phyloP scores from a whole-genome alignment of 2,888 invertebrate genomes.

The Rhagophthalmus giganteus region DNA sequence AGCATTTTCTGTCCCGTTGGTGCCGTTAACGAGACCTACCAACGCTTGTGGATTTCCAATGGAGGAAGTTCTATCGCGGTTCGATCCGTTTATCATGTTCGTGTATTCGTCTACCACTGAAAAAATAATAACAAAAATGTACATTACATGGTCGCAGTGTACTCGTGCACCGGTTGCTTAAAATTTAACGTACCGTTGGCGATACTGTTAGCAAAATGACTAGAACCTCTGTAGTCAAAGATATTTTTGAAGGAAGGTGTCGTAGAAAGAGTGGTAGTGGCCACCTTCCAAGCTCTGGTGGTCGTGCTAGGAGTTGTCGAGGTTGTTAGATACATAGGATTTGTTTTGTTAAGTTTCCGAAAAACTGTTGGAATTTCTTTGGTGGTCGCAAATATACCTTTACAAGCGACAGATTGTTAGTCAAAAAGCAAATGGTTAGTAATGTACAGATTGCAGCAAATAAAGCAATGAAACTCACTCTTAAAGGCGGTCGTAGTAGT shows the following conservation, averaged over 20 bases:
- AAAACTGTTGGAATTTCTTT: conserved; percentile 53
- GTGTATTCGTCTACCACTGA: conserved; percentile 34
- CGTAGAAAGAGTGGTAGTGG: conserved; percentile 36
- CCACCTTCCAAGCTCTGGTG: conserved; percentile 46
- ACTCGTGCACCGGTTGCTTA: too few species aligned
- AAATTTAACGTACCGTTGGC: conserved; percentile 47
- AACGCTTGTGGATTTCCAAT: conserved; percentile 50
- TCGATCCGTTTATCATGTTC: conserved; percentile 41
- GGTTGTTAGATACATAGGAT: conserved; percentile 56
- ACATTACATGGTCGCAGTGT: too few species aligned
- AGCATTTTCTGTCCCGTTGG: conserved; percentile 55
- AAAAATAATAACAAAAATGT: conserved; percentile 6
- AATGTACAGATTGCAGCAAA: not conserved
- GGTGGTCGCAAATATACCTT: conserved; percentile 28
- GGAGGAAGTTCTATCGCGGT: conserved; percentile 47
- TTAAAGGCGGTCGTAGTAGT: conserved; percentile 58
- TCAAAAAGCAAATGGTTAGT: conserved; percentile 5
- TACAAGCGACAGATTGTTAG: conserved; percentile 13
- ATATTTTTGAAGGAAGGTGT: conserved; percentile 45
- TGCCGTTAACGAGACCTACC: conserved; percentile 19
- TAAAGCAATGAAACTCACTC: conserved; percentile 56
- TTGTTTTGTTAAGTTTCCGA: conserved; percentile 26
- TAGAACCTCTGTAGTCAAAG: conserved; percentile 54
- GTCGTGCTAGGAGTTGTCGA: conserved; percentile 49
- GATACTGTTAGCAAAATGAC: conserved; percentile 47